phyloP scores from a whole-genome alignment of 1,140 invertebrate genomes.

The Ptiloglossa arizonensis region DNA sequence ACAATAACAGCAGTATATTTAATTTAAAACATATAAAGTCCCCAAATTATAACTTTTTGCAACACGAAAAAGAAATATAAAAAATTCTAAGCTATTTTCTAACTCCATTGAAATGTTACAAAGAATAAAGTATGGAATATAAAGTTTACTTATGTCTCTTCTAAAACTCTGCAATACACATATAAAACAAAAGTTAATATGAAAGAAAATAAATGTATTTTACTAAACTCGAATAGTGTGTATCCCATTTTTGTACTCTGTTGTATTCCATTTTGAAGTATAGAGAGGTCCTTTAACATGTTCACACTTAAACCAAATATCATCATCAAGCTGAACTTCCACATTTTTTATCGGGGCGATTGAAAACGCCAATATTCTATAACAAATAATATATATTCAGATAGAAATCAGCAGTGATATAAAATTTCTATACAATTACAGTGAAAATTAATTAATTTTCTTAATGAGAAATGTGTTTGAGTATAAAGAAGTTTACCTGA shows the following conservation, averaged over 20 bases:
- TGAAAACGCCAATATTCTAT: conserved; percentile 89
- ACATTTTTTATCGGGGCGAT: conserved; percentile 84
- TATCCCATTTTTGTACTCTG: conserved; percentile 85
- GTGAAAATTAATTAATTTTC: neutral
- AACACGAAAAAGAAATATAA: too few relatives aligned
- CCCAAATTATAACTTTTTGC: too few relatives aligned
- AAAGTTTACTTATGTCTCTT: too few relatives aligned
- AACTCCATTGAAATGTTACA: conserved; percentile 9
- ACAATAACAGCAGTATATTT: too few relatives aligned
- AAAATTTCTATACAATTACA: neutral
- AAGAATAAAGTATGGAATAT: neutral
- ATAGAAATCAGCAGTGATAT: conserved; percentile 22
- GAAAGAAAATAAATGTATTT: conserved; percentile 9
- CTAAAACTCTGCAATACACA: too few relatives aligned
- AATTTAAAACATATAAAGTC: too few relatives aligned
- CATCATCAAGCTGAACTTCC: conserved; percentile 85
- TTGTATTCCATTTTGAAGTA: conserved; percentile 87
- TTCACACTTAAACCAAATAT: conserved; percentile 84
- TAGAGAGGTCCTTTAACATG: conserved; percentile 87
- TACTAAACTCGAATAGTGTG: conserved; percentile 86
- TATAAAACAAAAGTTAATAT: too few relatives aligned
- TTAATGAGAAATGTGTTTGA: conserved; percentile 11
- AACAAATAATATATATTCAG: conserved; percentile 26
- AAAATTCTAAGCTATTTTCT: too few relatives aligned
- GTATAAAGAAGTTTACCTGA: conserved; percentile 82